Evolutionary conservation across 2,797 vertebrate genomes (phyloP), one percentile per base, ranked within the genome.

Genomic region (Etheostoma perlongum): DNA sequence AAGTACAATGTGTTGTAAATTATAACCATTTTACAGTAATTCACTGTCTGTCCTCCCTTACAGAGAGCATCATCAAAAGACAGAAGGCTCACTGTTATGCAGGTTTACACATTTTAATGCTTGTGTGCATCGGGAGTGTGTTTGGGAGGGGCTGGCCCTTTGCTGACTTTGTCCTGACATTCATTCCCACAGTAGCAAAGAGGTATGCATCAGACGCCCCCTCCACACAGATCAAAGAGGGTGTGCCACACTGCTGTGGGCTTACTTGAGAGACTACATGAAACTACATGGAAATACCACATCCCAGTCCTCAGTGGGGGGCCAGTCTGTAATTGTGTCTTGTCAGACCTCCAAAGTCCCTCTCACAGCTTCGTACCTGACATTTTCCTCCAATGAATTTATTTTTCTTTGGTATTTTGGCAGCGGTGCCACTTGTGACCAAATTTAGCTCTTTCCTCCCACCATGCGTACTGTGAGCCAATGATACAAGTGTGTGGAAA

Each of bases 341-440:
- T 90, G 92, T 92, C 91, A 93, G 90, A 89, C 90, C 85, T 87
- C 89, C 78, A 91, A 89, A 91, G 90, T 92, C 82, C 85, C 88
- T 48, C 74, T 88, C 92, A 90, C 92, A 94, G 91, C 92, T 93
- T 90, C 88, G 58, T 74, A 85, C 81, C 86, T 92, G 92, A 92
- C 91, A 92, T 92, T 93, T 88, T 72, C 81, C 92, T 89, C 88
- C 85, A 67, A 59, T 76, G 82, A 93, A 93, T 91, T 84, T 91
- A 92, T 92, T 93, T 93, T 92, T 90, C 86, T 91, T 88, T 92
- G 91, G 86, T 93, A 88, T 94, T 94, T 94, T 93, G 84, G 85
- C 82, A 85, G 88, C 80, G 40, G 78, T 85, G 88, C 85, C 85
- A 84, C 84, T 90, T 83, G 73, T 83, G 82, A 84, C 85, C 87